These are phyloP conservation scores for Pipa parva DNA, from an alignment of 2,113 vertebrate genomes.

Conservation along the genomic window DNA sequence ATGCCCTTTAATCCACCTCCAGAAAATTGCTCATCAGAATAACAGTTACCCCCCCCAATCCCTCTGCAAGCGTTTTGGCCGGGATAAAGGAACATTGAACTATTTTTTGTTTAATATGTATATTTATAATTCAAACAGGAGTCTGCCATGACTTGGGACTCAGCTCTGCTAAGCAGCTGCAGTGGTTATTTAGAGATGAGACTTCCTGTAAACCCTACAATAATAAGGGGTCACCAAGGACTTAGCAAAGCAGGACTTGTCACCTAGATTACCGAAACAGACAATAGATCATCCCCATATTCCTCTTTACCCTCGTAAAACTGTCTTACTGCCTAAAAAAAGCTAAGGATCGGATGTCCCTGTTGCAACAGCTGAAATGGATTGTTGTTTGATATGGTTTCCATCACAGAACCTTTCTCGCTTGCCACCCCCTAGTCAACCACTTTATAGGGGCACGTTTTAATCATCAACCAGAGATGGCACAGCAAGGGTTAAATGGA, in stretches of 20 bases:
- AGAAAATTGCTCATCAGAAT: too few species aligned
- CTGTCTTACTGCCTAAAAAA: constrained; percentile 16
- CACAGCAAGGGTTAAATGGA: not conserved
- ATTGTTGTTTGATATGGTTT: constrained; percentile 19
- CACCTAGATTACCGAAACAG: constrained; percentile 24
- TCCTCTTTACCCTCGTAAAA: constrained; percentile 24
- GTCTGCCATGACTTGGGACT: too few species aligned
- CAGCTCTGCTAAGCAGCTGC: not conserved
- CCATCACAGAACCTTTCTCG: constrained; percentile 10
- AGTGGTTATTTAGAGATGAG: not conserved
- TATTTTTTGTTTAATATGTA: too few species aligned
- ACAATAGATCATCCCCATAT: constrained; percentile 20
- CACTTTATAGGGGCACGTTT: too few species aligned
- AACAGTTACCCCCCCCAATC: too few species aligned
- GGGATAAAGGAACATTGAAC: too few species aligned
- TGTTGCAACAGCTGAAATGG: constrained; percentile 26
- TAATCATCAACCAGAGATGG: too few species aligned
- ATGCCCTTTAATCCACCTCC: too few species aligned
- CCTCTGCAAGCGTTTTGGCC: too few species aligned
- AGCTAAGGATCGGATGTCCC: constrained; percentile 9
- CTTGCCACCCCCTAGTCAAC: not conserved
- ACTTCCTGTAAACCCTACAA: constrained; percentile 21
- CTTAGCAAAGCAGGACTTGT: not conserved
- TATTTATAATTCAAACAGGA: too few species aligned
- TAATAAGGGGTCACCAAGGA: not conserved